Conservation (phyloP, 2,888 invertebrate species). For the Chaitophorus viminalis region DNA sequence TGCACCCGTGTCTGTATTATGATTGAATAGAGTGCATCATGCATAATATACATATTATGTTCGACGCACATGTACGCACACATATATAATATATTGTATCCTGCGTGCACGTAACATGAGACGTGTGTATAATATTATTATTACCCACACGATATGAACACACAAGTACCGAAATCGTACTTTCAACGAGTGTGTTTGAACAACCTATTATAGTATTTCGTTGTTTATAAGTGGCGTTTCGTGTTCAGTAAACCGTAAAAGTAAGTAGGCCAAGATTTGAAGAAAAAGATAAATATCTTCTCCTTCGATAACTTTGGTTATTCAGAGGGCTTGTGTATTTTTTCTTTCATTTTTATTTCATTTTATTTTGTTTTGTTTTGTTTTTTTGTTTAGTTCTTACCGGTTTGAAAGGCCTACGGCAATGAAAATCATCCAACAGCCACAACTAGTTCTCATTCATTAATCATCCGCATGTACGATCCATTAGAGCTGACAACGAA, state of each 20-base stretch:
- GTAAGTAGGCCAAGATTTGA: constrained; percentile 47
- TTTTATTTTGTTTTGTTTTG: not conserved
- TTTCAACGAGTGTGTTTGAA: constrained; percentile 50
- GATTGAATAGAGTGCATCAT: not conserved
- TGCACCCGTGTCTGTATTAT: not conserved
- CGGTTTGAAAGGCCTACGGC: constrained; percentile 33
- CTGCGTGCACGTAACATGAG: constrained; percentile 11
- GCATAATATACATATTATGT: not conserved
- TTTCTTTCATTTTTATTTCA: constrained; percentile 13
- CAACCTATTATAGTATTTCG: constrained; percentile 34
- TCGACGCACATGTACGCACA: not conserved
- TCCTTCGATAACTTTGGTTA: constrained; percentile 31
- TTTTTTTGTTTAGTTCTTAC: constrained; percentile 11
- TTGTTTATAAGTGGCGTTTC: constrained; percentile 55
- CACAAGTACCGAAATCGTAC: constrained; percentile 26
- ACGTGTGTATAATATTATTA: constrained; percentile 35
- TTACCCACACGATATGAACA: constrained; percentile 15
- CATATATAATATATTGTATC: not conserved
- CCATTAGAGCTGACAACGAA: constrained; percentile 7
- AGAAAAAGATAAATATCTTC: constrained; percentile 53
- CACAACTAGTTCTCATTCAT: constrained; percentile 26
- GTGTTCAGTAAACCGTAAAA: constrained; percentile 52
- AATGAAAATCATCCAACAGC: constrained; percentile 35
- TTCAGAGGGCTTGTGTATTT: constrained; percentile 19
- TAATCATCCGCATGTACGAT: constrained; percentile 38